Percentiles rank a stretch among this genome's conserved stretches.
These are phyloP conservation scores for Acleris cristana DNA, from an alignment of 2,888 invertebrate genomes.

Conservation along the genomic window DNA sequence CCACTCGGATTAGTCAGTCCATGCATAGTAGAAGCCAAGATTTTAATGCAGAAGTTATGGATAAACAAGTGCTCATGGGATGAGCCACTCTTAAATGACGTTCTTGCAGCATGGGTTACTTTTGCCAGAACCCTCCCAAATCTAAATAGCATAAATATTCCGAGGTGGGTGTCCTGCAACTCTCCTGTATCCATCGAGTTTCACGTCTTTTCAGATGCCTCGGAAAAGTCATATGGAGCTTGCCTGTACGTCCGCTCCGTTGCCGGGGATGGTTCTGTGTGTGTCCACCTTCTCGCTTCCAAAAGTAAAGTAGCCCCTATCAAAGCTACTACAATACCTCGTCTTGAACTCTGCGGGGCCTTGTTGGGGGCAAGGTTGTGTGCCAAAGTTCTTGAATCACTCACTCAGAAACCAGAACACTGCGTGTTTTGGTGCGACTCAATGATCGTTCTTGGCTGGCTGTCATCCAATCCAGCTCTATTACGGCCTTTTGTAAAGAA, in stretches of 20 bases:
- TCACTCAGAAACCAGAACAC: neutral
- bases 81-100: too few relatives aligned
- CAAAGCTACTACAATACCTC: conserved; percentile 25
- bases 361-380: conserved; percentile 27
- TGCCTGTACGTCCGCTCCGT: conserved; percentile 30
- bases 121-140: too few relatives aligned
- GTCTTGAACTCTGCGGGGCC: conserved; percentile 28
- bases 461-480: neutral
- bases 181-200: conserved; percentile 1
- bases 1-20: conserved; percentile 32
- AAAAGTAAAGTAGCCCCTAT: conserved; percentile 34
- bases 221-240: conserved; percentile 32
- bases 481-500: neutral
- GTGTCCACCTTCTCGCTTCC: conserved; percentile 25
- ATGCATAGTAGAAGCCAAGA: conserved; percentile 9
- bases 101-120: too few relatives aligned
- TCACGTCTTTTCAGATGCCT: conserved; percentile 27
- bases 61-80: conserved; percentile 4
- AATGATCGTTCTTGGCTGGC: conserved; percentile 3
- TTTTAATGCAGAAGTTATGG: conserved; percentile 25
- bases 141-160: conserved; percentile 18
- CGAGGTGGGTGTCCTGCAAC: conserved; percentile 15
- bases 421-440: neutral
- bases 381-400: conserved; percentile 11
- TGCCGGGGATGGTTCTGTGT: conserved; percentile 5